Conservation (phyloP, 1,140 invertebrate species). For the Drosophila pandora region DNA sequence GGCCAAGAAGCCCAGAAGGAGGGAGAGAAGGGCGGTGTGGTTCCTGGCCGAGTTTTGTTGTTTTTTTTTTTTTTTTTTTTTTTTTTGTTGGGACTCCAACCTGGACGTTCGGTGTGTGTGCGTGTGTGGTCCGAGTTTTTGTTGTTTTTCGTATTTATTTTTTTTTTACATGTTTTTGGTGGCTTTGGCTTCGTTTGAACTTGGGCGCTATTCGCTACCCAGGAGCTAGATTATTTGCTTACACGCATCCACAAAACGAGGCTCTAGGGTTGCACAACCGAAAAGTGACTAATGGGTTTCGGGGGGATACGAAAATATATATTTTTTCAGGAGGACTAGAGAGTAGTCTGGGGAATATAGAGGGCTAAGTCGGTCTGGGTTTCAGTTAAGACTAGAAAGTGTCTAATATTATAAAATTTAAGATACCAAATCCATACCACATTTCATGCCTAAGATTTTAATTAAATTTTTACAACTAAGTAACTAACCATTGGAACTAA, state of each 20-base stretch:
- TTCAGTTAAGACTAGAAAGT: too few relatives aligned
- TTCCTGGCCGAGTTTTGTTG: constrained; percentile 54
- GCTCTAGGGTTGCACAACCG: constrained; percentile 31
- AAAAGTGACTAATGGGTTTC: neutral
- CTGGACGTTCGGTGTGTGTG: constrained; percentile 30
- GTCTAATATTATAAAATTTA: too few relatives aligned
- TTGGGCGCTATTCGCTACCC: constrained; percentile 34
- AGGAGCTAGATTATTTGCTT: constrained; percentile 78
- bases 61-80: constrained; percentile 32
- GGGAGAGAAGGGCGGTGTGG: neutral
- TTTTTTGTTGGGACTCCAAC: constrained; percentile 11
- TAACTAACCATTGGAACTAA: too few relatives aligned
- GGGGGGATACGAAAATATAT: neutral
- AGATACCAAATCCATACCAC: too few relatives aligned
- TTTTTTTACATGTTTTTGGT: constrained; percentile 75
- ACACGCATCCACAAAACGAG: constrained; percentile 66
- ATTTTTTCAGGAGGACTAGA: neutral
- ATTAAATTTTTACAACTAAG: too few relatives aligned
- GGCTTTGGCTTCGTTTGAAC: constrained; percentile 76
- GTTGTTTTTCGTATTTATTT: constrained; percentile 37
- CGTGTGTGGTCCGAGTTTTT: constrained; percentile 67
- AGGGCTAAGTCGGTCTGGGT: too few relatives aligned
- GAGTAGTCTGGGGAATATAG: neutral
- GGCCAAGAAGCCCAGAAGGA: constrained; percentile 11
- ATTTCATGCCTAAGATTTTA: too few relatives aligned